Conservation (phyloP, 1,140 invertebrate genomes). For the Thaumatotibia leucotreta region DNA sequence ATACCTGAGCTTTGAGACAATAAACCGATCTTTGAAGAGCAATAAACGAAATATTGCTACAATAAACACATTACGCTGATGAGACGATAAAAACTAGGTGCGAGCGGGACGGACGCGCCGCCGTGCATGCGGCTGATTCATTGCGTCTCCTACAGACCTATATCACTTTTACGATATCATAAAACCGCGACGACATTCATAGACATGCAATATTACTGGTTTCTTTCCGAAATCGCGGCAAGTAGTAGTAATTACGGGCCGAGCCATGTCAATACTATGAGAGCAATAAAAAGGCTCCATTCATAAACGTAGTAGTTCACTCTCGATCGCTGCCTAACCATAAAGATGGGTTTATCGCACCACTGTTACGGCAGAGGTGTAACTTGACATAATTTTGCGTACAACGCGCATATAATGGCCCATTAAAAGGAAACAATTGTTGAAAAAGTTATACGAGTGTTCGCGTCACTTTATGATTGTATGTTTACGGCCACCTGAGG, state of each 20-base stretch:
- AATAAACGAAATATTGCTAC: slow-evolving; percentile 74
- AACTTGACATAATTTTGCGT: slow-evolving; percentile 75
- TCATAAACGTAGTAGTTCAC: slow-evolving; percentile 64
- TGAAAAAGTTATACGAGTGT: slow-evolving; percentile 74
- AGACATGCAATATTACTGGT: slow-evolving; percentile 62
- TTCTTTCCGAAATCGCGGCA: slow-evolving; percentile 61
- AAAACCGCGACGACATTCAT: slow-evolving; percentile 58
- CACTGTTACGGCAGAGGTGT: slow-evolving; percentile 67
- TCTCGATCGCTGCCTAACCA: slow-evolving; percentile 64
- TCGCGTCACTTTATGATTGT: slow-evolving; percentile 72
- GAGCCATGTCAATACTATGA: slow-evolving; percentile 60
- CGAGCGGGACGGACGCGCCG: slow-evolving; percentile 21
- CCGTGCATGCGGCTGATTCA: slow-evolving; percentile 34
- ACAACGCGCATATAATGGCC: slow-evolving; percentile 72
- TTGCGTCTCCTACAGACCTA: slow-evolving; percentile 37
- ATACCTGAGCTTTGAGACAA: slow-evolving; percentile 73
- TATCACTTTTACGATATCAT: slow-evolving; percentile 71
- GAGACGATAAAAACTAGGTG: slow-evolving; percentile 63
- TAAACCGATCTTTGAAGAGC: slow-evolving; percentile 69
- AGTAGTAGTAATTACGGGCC: slow-evolving; percentile 59
- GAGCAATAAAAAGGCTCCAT: slow-evolving; percentile 68
- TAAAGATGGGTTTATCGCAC: slow-evolving; percentile 71
- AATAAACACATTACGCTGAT: slow-evolving; percentile 74
- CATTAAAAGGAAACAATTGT: slow-evolving; percentile 75
- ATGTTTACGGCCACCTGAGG: slow-evolving; percentile 67